Evolutionary conservation across 2,888 invertebrate genomes (phyloP).

Genomic region (Corythucha ciliata): DNA sequence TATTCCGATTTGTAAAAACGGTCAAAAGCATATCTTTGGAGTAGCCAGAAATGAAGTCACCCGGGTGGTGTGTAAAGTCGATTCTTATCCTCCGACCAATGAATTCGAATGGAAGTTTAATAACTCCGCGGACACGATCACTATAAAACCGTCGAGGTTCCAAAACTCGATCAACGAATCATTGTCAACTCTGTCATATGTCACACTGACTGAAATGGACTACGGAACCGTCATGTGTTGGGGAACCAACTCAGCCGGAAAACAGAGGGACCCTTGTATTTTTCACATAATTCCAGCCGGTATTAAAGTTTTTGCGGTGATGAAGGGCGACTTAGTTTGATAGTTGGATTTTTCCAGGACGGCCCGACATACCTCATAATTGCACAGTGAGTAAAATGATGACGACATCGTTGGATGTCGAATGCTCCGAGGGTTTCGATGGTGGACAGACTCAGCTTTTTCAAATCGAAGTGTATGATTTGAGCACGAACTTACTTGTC

Average conservation of each 20-base stretch:
- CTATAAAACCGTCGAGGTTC: constrained; percentile 54
- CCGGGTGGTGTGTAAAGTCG: constrained; percentile 70
- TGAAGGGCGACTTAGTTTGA: no score
- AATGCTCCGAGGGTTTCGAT: constrained; percentile 63
- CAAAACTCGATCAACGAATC: constrained; percentile 41
- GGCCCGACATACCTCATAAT: constrained; percentile 67
- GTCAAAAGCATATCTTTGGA: constrained; percentile 68
- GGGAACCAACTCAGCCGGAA: constrained; percentile 62
- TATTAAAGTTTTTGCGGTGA: no score
- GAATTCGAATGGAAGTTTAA: constrained; percentile 84
- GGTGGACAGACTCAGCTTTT: constrained; percentile 68
- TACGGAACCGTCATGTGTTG: constrained; percentile 70
- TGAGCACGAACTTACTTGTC: constrained; percentile 51
- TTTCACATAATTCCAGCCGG: constrained; percentile 63
- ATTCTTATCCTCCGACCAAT: constrained; percentile 74
- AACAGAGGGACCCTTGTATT: constrained; percentile 62
- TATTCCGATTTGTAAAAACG: constrained; percentile 69
- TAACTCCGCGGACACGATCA: constrained; percentile 71
- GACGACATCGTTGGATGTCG: constrained; percentile 64
- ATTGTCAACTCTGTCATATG: constrained; percentile 62
- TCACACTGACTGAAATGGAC: constrained; percentile 63
- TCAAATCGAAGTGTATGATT: constrained; percentile 66
- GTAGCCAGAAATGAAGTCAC: constrained; percentile 74
- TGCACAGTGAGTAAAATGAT: constrained; percentile 69
- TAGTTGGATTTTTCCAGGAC: constrained; percentile 49